Percentiles rank a stretch among this genome's conserved stretches.
Conservation (phyloP, 2,797 vertebrate species). For the Gallirallus australis region DNA sequence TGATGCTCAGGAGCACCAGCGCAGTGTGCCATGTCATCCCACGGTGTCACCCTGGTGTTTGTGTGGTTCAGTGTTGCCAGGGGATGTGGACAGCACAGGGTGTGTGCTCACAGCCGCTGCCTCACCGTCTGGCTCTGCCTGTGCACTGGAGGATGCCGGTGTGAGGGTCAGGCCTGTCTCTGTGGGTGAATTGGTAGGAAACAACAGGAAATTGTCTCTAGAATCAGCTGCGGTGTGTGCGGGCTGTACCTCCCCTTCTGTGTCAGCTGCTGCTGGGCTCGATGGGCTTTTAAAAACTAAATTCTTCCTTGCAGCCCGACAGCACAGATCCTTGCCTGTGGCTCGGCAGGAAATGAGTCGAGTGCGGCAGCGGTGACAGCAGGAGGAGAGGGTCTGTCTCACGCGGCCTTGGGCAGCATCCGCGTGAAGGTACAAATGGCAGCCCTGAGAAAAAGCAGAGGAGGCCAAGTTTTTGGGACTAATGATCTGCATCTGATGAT, state of each 20-base stretch:
- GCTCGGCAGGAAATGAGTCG: not conserved
- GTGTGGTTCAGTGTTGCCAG: not conserved
- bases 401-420: not conserved
- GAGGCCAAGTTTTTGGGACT: not conserved
- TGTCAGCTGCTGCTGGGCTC: not conserved
- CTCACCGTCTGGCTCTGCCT: not conserved
- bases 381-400: not conserved
- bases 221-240: not conserved
- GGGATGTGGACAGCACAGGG: not conserved
- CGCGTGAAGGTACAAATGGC: not conserved
- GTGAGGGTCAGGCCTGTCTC: not conserved
- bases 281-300: not conserved
- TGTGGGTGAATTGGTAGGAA: not conserved
- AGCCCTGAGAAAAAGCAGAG: not conserved
- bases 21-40: rapidly evolving
- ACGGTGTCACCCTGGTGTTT: rapidly evolving
- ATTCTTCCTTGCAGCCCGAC: not conserved
- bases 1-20: rapidly evolving
- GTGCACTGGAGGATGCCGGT: not conserved
- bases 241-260: not conserved
- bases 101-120: not conserved
- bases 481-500: not conserved
- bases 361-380: not conserved
- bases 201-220: not conserved
- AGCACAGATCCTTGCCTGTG: not conserved